Evolutionary conservation across 2,888 invertebrate species (phyloP).

Genomic region (Coremacera marginata): DNA sequence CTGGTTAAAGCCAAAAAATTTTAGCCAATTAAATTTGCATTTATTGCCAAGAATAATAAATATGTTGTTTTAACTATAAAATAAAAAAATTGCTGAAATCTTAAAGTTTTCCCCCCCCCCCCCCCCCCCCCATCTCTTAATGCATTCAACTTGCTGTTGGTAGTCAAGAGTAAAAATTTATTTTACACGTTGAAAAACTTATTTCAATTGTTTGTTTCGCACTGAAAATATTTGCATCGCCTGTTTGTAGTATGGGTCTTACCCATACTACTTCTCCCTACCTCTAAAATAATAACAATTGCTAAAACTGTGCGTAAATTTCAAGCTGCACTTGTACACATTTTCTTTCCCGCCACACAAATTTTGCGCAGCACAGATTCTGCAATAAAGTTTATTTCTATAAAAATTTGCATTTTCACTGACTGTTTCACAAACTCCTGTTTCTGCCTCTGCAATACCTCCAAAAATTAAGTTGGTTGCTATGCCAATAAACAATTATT

Average conservation of each 20-base stretch:
- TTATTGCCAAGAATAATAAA: no score
- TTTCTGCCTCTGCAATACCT: not conserved
- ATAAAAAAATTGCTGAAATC: not conserved
- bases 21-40: no score
- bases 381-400: conserved; percentile 1
- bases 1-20: not conserved
- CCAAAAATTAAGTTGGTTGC: conserved; percentile 3
- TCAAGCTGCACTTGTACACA: not conserved
- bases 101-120: not conserved
- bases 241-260: not conserved
- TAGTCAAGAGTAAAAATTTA: not conserved
- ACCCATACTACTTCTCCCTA: not conserved
- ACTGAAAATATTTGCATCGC: not conserved
- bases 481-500: not conserved
- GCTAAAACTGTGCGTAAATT: not conserved
- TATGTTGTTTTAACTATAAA: not conserved
- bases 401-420: conserved; percentile 24
- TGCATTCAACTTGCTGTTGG: conserved; percentile 5
- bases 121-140: no score
- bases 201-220: conserved; percentile 4
- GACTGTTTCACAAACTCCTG: no score
- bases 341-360: not conserved
- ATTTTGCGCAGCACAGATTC: not conserved
- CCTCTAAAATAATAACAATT: not conserved
- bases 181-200: conserved; percentile 2